Percentiles rank a stretch among this genome's conserved stretches.
These are phyloP conservation scores for Lypha dubia DNA, from an alignment of 2,888 invertebrate species.

Conservation along the genomic window DNA sequence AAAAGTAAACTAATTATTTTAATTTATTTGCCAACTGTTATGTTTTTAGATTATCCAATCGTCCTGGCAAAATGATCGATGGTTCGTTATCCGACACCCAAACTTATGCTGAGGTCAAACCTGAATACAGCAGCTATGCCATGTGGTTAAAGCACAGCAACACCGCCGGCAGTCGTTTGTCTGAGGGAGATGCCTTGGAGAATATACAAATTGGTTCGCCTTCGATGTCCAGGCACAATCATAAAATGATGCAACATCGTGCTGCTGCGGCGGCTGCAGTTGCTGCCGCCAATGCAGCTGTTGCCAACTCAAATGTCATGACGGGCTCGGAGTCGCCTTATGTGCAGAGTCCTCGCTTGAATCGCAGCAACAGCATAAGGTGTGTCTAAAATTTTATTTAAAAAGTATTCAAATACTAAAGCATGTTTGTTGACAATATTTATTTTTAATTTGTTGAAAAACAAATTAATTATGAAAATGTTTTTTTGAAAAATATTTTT, in stretches of 20 bases:
- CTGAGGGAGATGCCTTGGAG: constrained; percentile 96
- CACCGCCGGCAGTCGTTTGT: constrained; percentile 90
- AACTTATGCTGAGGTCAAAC: constrained; percentile 88
- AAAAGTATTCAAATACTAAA: not conserved
- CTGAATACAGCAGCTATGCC: constrained; percentile 92
- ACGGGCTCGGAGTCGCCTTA: constrained; percentile 81
- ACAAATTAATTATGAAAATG: not conserved
- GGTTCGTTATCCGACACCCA: constrained; percentile 94
- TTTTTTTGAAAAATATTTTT: constrained; percentile 24
- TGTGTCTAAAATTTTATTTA: constrained; percentile 82
- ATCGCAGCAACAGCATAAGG: constrained; percentile 97
- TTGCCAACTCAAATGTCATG: constrained; percentile 73
- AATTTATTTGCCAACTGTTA: constrained; percentile 11
- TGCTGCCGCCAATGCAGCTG: constrained; percentile 71
- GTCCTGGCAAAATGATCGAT: constrained; percentile 86
- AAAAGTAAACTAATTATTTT: not conserved
- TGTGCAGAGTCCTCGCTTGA: constrained; percentile 87
- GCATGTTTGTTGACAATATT: constrained; percentile 31
- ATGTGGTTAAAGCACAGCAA: constrained; percentile 95
- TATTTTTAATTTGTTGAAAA: constrained; percentile 4
- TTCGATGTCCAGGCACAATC: constrained; percentile 85
- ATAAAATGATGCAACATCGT: constrained; percentile 82
- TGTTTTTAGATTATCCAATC: constrained; percentile 79
- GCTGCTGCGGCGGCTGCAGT: constrained; percentile 73
- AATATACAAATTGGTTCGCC: constrained; percentile 89